Evolutionary conservation across 2,113 vertebrate genomes (phyloP).

Genomic region (Narcine bancroftii): DNA sequence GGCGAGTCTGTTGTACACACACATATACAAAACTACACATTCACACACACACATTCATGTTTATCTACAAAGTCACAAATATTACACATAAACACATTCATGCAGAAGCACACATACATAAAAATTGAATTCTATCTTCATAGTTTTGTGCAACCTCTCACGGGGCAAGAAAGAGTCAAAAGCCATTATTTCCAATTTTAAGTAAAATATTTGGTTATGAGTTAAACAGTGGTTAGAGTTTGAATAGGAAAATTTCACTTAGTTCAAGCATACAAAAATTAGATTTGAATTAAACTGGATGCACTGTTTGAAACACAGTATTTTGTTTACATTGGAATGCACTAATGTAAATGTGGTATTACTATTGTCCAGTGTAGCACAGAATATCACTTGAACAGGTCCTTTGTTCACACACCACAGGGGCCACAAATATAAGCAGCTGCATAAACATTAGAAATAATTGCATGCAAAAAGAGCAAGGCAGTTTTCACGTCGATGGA

Average conservation of each 20-base stretch:
- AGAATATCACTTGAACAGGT: not conserved
- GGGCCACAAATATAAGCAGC: constrained; percentile 24
- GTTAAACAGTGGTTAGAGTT: not conserved
- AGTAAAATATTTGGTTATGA: not conserved
- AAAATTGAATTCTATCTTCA: too few species aligned
- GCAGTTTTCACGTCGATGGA: not conserved
- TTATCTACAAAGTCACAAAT: not conserved
- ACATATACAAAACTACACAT: too few species aligned
- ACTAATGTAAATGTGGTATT: constrained; percentile 18
- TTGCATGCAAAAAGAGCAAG: constrained; percentile 2
- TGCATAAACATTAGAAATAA: constrained; percentile 4
- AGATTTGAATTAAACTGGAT: not conserved
- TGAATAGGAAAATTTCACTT: not conserved
- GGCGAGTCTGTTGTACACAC: too few species aligned
- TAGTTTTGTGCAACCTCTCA: not conserved
- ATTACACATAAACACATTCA: too few species aligned
- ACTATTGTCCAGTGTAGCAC: not conserved
- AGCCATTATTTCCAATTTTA: not conserved
- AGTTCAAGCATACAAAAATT: not conserved
- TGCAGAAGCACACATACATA: not conserved
- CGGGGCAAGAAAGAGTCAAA: not conserved
- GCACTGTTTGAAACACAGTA: not conserved
- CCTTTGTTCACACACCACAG: not conserved
- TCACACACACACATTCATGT: too few species aligned
- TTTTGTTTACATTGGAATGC: constrained; percentile 5